A percentile compares a stretch with the other conserved stretches of the same genome.
Conservation (phyloP, 2,888 invertebrate species). For the Napeogenes inachia region DNA sequence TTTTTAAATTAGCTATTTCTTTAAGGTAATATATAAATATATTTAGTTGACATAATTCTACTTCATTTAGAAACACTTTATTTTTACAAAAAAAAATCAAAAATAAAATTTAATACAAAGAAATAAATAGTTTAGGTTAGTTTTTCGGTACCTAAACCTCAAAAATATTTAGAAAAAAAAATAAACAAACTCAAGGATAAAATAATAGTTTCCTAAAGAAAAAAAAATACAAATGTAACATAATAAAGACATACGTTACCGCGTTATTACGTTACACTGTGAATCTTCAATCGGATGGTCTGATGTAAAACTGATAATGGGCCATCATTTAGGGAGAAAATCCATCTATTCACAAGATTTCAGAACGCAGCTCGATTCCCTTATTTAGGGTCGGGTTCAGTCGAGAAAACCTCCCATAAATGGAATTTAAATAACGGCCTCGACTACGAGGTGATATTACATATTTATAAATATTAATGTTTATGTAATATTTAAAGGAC, state of each 20-base stretch:
- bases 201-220: too few species aligned
- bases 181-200: neutral
- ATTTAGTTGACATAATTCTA: too few species aligned
- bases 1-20: constrained; percentile 52
- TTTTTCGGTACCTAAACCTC: too few species aligned
- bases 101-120: too few species aligned
- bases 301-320: constrained; percentile 28
- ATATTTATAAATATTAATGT: too few species aligned
- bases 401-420: constrained; percentile 26
- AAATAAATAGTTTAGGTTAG: too few species aligned
- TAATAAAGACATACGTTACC: constrained; percentile 2
- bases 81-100: too few species aligned
- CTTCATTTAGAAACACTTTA: too few species aligned
- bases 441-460: neutral
- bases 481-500: too few species aligned
- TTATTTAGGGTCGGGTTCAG: constrained; percentile 15
- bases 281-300: constrained; percentile 13
- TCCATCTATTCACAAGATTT: constrained; percentile 20
- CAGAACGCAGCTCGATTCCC: constrained; percentile 15
- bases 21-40: too few species aligned
- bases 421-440: constrained; percentile 30
- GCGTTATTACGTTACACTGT: neutral
- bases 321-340: constrained; percentile 18
- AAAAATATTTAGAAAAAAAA: too few species aligned
- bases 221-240: neutral